phyloP scores from a whole-genome alignment of 2,113 vertebrate species.

The Thermophis baileyi region DNA sequence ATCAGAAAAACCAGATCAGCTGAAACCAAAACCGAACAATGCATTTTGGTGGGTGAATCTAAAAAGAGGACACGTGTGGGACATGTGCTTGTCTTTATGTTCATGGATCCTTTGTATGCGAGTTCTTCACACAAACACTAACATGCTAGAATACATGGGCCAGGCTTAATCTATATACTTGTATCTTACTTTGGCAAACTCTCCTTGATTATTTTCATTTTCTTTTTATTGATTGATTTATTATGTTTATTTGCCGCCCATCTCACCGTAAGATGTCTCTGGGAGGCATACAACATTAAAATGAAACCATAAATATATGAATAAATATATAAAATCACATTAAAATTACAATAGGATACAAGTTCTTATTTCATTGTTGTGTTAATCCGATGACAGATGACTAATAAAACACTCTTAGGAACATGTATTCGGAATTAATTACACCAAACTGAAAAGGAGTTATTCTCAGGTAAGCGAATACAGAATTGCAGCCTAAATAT shows the following conservation, averaged over 20 bases:
- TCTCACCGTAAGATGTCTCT: neutral
- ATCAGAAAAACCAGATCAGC: slow-evolving; percentile 32
- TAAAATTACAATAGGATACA: neutral
- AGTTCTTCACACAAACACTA: neutral
- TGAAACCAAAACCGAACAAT: slow-evolving; percentile 38
- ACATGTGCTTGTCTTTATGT: neutral
- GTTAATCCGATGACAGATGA: neutral
- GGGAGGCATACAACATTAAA: neutral
- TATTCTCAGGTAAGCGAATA: neutral
- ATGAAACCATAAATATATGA: neutral
- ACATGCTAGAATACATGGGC: neutral
- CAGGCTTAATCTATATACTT: neutral
- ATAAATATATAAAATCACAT: neutral
- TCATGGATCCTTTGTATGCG: neutral
- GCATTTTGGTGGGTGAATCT: neutral
- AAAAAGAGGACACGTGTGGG: neutral
- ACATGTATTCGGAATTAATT: neutral
- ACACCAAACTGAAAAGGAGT: neutral
- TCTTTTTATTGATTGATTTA: neutral
- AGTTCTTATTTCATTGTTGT: neutral
- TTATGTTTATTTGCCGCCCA: neutral
- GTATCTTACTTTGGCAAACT: neutral
- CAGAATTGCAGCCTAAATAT: neutral
- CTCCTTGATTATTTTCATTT: neutral
- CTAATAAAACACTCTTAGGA: neutral